phyloP scores from a whole-genome alignment of 2,888 invertebrate genomes.

The Oscheius sp. region DNA sequence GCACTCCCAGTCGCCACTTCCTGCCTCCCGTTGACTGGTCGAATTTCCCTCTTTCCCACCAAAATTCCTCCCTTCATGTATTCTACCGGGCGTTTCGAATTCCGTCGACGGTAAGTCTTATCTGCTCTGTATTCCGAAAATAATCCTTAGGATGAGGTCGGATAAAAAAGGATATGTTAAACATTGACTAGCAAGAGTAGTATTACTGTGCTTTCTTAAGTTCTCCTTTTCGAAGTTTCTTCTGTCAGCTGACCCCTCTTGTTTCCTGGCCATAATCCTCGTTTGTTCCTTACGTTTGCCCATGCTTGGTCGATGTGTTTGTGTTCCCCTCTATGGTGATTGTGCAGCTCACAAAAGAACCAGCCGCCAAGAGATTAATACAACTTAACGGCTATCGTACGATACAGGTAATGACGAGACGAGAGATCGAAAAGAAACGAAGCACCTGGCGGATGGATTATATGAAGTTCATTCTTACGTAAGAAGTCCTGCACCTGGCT shows the following conservation, averaged over 20 bases:
- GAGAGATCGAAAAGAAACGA: too few relatives aligned
- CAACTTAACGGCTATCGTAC: background rate
- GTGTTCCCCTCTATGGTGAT: conserved; percentile 16
- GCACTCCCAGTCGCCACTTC: conserved; percentile 5
- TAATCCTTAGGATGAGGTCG: background rate
- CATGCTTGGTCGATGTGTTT: conserved; percentile 8
- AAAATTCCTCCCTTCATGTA: too few relatives aligned
- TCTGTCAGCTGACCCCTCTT: background rate
- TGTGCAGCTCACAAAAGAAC: conserved; percentile 30
- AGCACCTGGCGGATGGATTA: too few relatives aligned
- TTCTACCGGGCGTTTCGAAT: background rate
- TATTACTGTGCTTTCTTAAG: too few relatives aligned
- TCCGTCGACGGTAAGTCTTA: background rate
- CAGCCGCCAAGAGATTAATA: conserved; percentile 22
- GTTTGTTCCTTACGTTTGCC: conserved; percentile 12
- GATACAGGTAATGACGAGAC: too few relatives aligned
- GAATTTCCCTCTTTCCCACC: too few relatives aligned
- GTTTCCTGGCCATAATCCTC: background rate
- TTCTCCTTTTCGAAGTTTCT: too few relatives aligned
- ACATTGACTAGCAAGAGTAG: too few relatives aligned
- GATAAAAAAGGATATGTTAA: too few relatives aligned
- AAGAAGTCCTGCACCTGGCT: too few relatives aligned
- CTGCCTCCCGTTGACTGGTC: background rate
- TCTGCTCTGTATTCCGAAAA: background rate
- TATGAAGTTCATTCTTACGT: too few relatives aligned